Evolutionary conservation across 2,113 vertebrate species (phyloP).

Genomic region (Echinops telfairi): DNA sequence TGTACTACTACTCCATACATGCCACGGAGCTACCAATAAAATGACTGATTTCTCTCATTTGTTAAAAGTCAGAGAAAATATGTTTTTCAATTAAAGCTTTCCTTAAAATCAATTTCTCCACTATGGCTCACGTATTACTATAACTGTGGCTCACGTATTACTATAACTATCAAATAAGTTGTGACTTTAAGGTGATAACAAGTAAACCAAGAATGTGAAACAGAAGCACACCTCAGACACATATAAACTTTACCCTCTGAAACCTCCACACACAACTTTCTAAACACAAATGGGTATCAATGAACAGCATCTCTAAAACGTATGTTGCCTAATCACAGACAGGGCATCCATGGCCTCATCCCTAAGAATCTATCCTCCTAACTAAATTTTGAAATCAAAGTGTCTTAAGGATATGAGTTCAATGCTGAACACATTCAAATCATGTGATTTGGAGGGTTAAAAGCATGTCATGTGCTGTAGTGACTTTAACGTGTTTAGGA

Average conservation of each 20-base stretch:
- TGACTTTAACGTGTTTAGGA: constrained; percentile 29
- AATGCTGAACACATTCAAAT: constrained; percentile 14
- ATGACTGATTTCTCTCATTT: not conserved
- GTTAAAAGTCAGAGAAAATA: not conserved
- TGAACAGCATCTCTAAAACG: not conserved
- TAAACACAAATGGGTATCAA: constrained; percentile 23
- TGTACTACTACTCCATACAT: not conserved
- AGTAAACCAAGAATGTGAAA: not conserved
- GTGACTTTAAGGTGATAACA: constrained; percentile 7
- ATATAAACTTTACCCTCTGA: not conserved
- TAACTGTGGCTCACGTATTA: constrained; percentile 1
- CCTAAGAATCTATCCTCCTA: not conserved
- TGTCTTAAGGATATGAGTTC: not conserved
- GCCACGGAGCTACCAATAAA: not conserved
- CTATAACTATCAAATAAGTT: not conserved
- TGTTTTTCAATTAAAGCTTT: not conserved
- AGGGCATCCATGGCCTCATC: not conserved
- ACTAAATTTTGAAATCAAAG: constrained; percentile 27
- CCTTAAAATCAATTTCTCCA: constrained; percentile 44
- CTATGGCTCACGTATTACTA: not conserved
- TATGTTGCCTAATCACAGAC: not conserved
- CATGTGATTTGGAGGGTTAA: constrained; percentile 52
- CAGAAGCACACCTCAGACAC: not conserved
- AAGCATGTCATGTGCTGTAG: not conserved
- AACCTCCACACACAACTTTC: not conserved